These are phyloP conservation scores for Synodontis membranacea DNA, from an alignment of 2,113 vertebrate species.

Conservation along the genomic window DNA sequence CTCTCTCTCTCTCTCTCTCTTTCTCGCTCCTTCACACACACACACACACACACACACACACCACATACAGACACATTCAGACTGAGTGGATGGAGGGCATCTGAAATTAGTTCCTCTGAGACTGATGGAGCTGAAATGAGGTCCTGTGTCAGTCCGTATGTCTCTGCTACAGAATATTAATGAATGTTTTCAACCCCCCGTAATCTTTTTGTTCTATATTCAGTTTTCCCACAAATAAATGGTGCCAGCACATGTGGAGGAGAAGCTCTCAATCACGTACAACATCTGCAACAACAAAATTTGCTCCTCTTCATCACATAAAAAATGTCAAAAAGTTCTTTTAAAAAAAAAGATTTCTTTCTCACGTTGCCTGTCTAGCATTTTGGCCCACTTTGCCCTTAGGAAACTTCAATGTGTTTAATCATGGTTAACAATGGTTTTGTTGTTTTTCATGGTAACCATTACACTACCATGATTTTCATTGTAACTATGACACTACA, in stretches of 20 bases:
- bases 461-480: neutral
- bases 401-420: neutral
- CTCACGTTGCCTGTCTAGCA: neutral
- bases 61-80: conserved; percentile 6
- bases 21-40: neutral
- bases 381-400: neutral
- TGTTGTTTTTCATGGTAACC: neutral
- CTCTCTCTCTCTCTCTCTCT: neutral
- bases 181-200: neutral
- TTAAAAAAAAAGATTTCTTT: neutral
- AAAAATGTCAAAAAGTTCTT: neutral
- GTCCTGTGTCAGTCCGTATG: neutral
- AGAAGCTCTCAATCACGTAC: neutral
- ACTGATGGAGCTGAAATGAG: conserved; percentile 2
- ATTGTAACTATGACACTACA: neutral
- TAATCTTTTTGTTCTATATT: conserved; percentile 8
- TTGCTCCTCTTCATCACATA: neutral
- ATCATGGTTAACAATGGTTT: neutral
- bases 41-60: conserved; percentile 41
- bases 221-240: neutral
- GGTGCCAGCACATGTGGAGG: neutral
- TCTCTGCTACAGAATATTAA: conserved; percentile 7
- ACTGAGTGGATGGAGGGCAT: conserved; percentile 48
- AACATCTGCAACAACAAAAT: neutral
- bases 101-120: conserved; percentile 69